Percentiles rank a stretch among this genome's conserved stretches.
These are phyloP conservation scores for Drosophila sucinea DNA, from an alignment of 1,140 invertebrate genomes.

Conservation along the genomic window DNA sequence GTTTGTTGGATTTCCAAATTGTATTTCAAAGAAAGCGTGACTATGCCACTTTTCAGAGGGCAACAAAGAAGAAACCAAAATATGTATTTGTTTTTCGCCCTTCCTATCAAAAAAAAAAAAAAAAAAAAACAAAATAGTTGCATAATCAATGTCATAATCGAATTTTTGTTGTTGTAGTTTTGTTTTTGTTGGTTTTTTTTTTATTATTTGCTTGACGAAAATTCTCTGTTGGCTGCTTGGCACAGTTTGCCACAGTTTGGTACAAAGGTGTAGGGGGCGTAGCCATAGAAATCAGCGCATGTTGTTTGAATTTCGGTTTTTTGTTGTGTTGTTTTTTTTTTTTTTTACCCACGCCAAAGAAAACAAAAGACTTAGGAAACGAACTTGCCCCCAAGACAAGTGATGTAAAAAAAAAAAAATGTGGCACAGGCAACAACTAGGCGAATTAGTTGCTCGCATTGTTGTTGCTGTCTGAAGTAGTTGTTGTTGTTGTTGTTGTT, in stretches of 20 bases:
- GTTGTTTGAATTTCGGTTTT: conserved; percentile 36
- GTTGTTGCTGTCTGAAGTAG: conserved; percentile 36
- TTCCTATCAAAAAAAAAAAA: conserved; percentile 26
- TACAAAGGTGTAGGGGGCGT: background rate
- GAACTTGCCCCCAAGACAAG: conserved; percentile 76
- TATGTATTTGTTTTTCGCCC: conserved; percentile 35
- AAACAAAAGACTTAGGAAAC: conserved; percentile 80
- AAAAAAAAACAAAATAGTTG: conserved; percentile 25
- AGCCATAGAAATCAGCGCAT: conserved; percentile 49
- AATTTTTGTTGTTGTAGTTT: conserved; percentile 51
- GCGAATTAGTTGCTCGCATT: conserved; percentile 66
- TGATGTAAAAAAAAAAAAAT: conserved; percentile 69
- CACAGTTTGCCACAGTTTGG: conserved; percentile 48
- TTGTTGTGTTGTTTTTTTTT: conserved; percentile 24
- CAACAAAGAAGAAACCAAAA: conserved; percentile 17
- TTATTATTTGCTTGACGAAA: conserved; percentile 48
- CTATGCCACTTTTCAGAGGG: conserved; percentile 50
- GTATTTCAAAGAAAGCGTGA: conserved; percentile 69
- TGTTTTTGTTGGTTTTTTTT: background rate
- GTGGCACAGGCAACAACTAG: conserved; percentile 60
- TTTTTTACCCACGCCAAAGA: conserved; percentile 67
- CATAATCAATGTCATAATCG: conserved; percentile 74
- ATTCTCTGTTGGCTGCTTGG: conserved; percentile 24
- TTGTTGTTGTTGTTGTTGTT: conserved; percentile 51
- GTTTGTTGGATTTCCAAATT: conserved; percentile 8